Conservation (phyloP, 92 coral and sea anemone genomes). For the Desmophyllum pertusum region DNA sequence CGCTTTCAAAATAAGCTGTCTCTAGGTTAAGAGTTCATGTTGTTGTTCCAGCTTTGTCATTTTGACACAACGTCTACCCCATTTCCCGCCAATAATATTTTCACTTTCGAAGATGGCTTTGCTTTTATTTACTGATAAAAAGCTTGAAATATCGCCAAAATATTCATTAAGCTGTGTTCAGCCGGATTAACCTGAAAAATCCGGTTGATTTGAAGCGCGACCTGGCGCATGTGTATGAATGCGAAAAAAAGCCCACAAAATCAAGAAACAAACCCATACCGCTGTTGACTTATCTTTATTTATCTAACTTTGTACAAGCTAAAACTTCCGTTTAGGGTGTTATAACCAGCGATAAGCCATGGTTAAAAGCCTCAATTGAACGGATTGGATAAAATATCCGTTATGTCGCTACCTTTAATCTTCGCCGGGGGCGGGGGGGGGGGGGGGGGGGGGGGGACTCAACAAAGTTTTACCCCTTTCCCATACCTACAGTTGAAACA, state of each 20-base stretch:
- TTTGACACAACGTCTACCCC: not conserved
- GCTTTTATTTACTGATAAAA: not conserved
- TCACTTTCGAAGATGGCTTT: not conserved
- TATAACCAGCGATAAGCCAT: not conserved
- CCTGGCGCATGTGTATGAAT: not conserved
- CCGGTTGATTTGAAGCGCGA: not conserved
- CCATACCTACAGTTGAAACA: too few relatives aligned
- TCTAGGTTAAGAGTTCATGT: not conserved
- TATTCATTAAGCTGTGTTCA: not conserved
- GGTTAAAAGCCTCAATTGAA: not conserved
- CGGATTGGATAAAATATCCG: not conserved
- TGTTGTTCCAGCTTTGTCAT: not conserved
- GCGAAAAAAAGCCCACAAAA: not conserved
- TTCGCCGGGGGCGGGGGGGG: not conserved
- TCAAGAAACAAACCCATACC: not conserved
- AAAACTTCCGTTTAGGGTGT: not conserved
- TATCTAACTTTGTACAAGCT: not conserved
- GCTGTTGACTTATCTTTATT: not conserved
- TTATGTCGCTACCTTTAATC: not conserved
- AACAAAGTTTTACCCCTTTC: too few relatives aligned
- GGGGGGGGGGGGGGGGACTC: too few relatives aligned
- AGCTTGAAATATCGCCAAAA: not conserved
- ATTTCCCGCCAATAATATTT: not conserved
- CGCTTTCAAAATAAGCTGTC: not conserved
- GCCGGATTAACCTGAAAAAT: slow-evolving; percentile 1